phyloP scores from a whole-genome alignment of 2,888 invertebrate species.

The Drosophila fulvimacula region DNA sequence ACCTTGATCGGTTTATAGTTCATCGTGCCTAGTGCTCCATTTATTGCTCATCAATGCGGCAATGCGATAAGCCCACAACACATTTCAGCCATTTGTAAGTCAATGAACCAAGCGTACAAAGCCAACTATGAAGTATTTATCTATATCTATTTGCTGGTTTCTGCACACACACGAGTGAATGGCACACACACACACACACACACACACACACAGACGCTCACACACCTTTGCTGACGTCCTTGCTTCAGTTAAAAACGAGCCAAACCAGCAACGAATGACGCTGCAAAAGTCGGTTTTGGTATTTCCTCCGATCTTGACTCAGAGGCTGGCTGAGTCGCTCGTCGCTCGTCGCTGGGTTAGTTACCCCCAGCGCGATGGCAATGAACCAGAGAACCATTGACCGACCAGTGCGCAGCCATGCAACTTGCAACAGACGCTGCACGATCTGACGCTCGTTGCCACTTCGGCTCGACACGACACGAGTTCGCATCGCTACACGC shows the following conservation, averaged over 20 bases:
- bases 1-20: constrained; percentile 10
- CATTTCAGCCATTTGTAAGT: constrained; percentile 62
- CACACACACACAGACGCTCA: constrained; percentile 8
- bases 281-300: constrained; percentile 64
- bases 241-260: constrained; percentile 66
- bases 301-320: constrained; percentile 60
- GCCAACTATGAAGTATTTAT: constrained; percentile 47
- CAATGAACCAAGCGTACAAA: constrained; percentile 66
- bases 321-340: constrained; percentile 28
- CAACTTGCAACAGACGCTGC: constrained; percentile 68
- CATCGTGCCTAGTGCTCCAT: constrained; percentile 3
- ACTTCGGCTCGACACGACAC: constrained; percentile 10
- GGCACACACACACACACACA: constrained; percentile 12
- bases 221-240: constrained; percentile 58
- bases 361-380: constrained; percentile 85
- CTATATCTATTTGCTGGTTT: constrained; percentile 49
- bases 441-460: constrained; percentile 26
- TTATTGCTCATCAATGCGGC: constrained; percentile 9
- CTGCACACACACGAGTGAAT: constrained; percentile 32
- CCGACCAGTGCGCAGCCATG: constrained; percentile 73
- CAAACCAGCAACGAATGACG: constrained; percentile 54
- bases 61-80: constrained; percentile 17
- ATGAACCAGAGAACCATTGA: constrained; percentile 85
- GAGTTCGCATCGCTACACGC: constrained; percentile 10
- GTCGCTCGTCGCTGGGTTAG: constrained; percentile 83